Base-by-base conservation (phyloP, 2,797 vertebrate species). In the Synaphobranchus kaupii region DNA sequence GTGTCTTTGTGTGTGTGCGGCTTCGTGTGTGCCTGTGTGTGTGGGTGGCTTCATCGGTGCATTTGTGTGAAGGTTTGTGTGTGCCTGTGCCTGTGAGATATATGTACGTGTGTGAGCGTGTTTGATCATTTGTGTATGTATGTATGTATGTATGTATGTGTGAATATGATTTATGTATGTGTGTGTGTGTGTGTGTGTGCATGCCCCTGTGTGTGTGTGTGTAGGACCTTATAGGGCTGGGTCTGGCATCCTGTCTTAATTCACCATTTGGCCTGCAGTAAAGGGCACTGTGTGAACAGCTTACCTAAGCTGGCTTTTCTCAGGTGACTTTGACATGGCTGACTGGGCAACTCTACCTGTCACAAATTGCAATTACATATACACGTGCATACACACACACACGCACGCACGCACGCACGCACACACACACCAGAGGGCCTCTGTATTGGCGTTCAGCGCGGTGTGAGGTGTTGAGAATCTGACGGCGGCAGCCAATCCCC, bases 341-440 rank as follows among this genome's bases (percentile, higher is more conserved):
- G 86, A 88, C 83, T 90, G 86, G 84, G 84, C 86, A 83, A 84
- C 71, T 68, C 87, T 85, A 90, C 85, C 84, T 85, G 86, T 87
- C 86, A 25, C 84, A 90, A 90, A 90, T 90, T 86, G 71, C 89
- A 90, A 88, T 90, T 88, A 88, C 87, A 88, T 83, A 15, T 83
- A 15, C 84, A 50, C 81, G 82, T 34, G 68, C 66, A 68, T 58
- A 85, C 76, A 87, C 5, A 89, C 25, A 54, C 44, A 84, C 39
- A 54, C 63, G 86, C 80, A 84, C 86, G 85, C 86, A 88, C 78
- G 68, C 85, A 84, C 86, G 83, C 87, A 88, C 86, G 81, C 87
- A 83, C 89, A 86, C 88, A 88, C 85, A 87, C 63, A 85, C 58
- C 66, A 25, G 86, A 25, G 28, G 58, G 4, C 1, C 20, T 60